Conservation (phyloP, 2,113 vertebrate species). For the Chaetodon auriga region DNA sequence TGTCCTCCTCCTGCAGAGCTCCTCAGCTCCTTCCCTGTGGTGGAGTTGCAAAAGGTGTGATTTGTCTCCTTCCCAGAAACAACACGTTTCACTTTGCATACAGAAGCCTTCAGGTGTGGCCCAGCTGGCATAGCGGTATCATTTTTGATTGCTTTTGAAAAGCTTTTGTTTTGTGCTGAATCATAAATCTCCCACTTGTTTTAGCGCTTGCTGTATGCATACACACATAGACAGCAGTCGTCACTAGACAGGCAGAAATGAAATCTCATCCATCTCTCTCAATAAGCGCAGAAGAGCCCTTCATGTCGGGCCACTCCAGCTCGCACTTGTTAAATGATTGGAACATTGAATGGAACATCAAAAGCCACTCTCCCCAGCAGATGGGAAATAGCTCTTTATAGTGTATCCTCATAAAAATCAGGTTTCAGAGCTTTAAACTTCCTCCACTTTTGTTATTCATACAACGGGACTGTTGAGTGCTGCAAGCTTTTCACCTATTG, state of each 20-base stretch:
- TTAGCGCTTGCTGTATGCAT: not conserved
- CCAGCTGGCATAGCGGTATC: conserved; percentile 11
- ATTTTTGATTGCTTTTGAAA: conserved; percentile 31
- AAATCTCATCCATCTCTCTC: conserved; percentile 57
- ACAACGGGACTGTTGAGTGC: conserved; percentile 23
- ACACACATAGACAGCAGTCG: conserved; percentile 25
- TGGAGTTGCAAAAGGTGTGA: not conserved
- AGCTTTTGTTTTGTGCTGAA: conserved; percentile 6
- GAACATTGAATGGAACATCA: conserved; percentile 66
- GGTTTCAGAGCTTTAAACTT: conserved; percentile 36
- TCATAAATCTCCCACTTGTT: conserved; percentile 45
- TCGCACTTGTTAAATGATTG: conserved; percentile 73
- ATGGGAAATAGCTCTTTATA: conserved; percentile 59
- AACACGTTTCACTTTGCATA: not conserved
- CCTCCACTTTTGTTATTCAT: conserved; percentile 46
- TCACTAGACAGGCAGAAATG: conserved; percentile 46
- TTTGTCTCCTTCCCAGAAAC: not conserved
- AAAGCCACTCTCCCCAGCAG: conserved; percentile 50
- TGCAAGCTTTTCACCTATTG: conserved; percentile 38
- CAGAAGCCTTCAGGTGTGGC: conserved; percentile 39
- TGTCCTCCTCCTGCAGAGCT: conserved; percentile 14
- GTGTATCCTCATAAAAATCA: conserved; percentile 43
- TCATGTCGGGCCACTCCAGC: conserved; percentile 56
- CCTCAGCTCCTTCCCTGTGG: conserved; percentile 5
- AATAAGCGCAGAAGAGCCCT: conserved; percentile 61